Evolutionary conservation across 2,888 invertebrate species (phyloP), one percentile per base, ranked within the genome.

Genomic region (Oegoconia quadripuncta): DNA sequence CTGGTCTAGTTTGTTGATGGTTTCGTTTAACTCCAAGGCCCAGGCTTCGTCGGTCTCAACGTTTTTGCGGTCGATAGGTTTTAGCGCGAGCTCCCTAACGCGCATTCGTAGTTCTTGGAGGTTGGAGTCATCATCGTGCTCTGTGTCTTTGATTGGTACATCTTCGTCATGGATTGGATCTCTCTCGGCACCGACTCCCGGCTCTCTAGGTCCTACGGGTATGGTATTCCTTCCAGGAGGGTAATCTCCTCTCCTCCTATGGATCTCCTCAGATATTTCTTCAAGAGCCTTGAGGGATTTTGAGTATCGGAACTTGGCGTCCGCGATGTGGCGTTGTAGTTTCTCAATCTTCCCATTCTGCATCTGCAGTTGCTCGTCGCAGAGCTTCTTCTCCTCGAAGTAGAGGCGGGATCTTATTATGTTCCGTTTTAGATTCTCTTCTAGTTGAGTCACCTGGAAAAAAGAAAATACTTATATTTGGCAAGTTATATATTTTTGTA

Each of bases 261-360:
- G 96, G 50, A 97, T 97, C 65, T 97, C 96, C 79, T 97, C 96
- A 6, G 97, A 97, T 44, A 98, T 97, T 53, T 93, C 91, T 74
- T 97, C 97, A 17, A 98, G 88, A 48, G 93, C 92, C 51, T 93
- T 92, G 29, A 98, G 88, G 0, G 97, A 94, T 45, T 91, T 91
- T 1, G 96, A 90, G 76, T 98, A 97, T 31, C 93, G 91, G 47
- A 82, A 88, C 74, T 98, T 98, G 1, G 95, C 93, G 61, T 91
- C 90, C 11, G 91, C 89, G 32, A 98, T 94, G 35, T 93, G 92
- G 39, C 90, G 90, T 61, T 97, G 95, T 9, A 98, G 84, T 51
- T 91, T 91, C 57, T 94, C 93, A 12, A 97, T 95, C 61, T 95
- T 91, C 51, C 91, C 91, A 68, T 96, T 97, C 68, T 97, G 96